Evolutionary conservation across 2,888 invertebrate genomes (phyloP), one percentile per base, ranked within the genome.

Genomic region (Patella depressa): DNA sequence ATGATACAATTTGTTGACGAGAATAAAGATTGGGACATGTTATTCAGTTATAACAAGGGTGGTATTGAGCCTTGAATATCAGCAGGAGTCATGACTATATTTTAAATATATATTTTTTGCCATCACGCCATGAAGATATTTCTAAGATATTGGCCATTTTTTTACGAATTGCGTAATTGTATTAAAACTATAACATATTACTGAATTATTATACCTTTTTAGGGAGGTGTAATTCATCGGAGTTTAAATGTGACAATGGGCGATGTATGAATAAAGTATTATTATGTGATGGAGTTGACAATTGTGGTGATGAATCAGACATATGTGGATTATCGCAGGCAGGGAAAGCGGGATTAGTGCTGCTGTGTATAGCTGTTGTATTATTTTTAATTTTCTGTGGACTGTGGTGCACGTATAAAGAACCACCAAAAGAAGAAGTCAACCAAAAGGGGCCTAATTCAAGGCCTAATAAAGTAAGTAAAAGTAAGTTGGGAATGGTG

Each of bases 241-340:
- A 65, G 19, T 65, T 65, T 65, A 65, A 65, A 65, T 65, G 65
- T 65, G 65, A 65, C 11, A 65, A 65, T 65, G 65, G 65, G 12
- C 65, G 65, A 2, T 65, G 65, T 24, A 65, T 65, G 19, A 65
- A 24, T 15, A 12, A 19, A 11, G 24, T 65, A 24, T 65, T 65
- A 14, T 12, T 24, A 12, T 65, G 65, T 65, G 65, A 65, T 11
- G 65, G 24, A 65, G 65, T 24, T 2, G 24, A 65, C 24, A 65
- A 65, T 19, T 65, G 65, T 9, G 65, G 65, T 11, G 65, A 65
- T 19, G 65, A 65, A 19, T 65, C 65, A 0, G 65, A 65, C 7
- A 65, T 65, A 3, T 65, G 65, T 24, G 65, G 65, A 19, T 14
- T 65, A 14, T 24, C 65, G 1, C 24, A 19, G 24, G 65, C 65